Evolutionary conservation across 2,888 invertebrate species (phyloP), one percentile per base, ranked within the genome.

Genomic region (Andrena praecox): DNA sequence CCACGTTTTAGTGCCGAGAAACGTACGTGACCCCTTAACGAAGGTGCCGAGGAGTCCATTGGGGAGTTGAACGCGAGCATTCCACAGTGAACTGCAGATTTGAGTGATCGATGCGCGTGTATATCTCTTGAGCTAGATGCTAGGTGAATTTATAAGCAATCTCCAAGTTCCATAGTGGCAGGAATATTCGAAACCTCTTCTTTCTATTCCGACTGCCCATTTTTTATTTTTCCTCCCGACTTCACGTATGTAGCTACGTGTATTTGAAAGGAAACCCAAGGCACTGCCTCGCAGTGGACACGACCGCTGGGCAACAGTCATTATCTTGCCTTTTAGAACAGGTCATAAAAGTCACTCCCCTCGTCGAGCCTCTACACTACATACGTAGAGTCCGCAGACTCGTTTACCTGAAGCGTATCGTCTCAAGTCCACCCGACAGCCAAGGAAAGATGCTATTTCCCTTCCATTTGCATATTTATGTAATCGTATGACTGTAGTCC

Each of bases 371-470:
- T 8, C 52, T 8, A 33, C 35, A 10, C 10, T 35, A 35, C 33
- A 35, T 35, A 35, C 6, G 54, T 8, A n/a, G 54, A 54, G 10
- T 10, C 10, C n/a, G 3, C 69, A 12, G 10, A 42, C 33, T 69
- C 69, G 59, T 59, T 59, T 69, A 69, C 69, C 69, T 69, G 69
- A 10, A 69, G 35, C 59, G 35, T 12, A 56, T 2, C 35, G 1
- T 27, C 59, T n/a, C 4, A 5, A 16, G 33, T 54, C 24, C 42
- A 12, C 20, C 31, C n/a, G n/a, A 29, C 29, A 16, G 24, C 3
- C 24, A 4, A 56, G 56, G 10, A 24, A 35, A 42, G 27, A 42
- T n/a, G 20, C 16, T 68, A 8, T 52, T 68, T 27, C n/a, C n/a
- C 16, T 31, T 12, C 20, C n/a, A 29, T 50, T 29, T 54, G 24